Percentiles rank a stretch among this genome's conserved stretches.
Conservation (phyloP, 2,888 invertebrate species). For the Eucera pruinosa region DNA sequence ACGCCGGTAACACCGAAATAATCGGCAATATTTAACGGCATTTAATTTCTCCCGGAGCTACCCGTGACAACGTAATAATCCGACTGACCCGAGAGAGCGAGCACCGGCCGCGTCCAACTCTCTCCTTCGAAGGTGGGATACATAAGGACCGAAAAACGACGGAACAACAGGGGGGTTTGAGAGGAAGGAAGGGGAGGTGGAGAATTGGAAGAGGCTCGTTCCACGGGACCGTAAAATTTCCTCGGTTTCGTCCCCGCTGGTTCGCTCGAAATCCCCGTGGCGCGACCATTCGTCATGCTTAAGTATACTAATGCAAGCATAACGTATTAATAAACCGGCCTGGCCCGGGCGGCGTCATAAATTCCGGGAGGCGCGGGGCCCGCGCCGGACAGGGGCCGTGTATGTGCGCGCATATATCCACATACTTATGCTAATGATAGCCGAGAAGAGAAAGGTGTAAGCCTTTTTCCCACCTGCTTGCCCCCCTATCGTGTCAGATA, state of each 20-base stretch:
- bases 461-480: slow-evolving; percentile 79
- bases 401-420: slow-evolving; percentile 69
- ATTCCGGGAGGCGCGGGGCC: slow-evolving; percentile 72
- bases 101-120: neutral
- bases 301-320: slow-evolving; percentile 83
- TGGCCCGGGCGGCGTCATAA: slow-evolving; percentile 74
- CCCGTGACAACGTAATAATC: slow-evolving; percentile 64
- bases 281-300: slow-evolving; percentile 83
- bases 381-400: slow-evolving; percentile 57
- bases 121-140: slow-evolving; percentile 2
- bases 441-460: slow-evolving; percentile 76
- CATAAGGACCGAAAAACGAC: neutral
- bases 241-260: slow-evolving; percentile 43
- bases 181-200: neutral
- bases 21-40: slow-evolving; percentile 62
- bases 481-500: slow-evolving; percentile 61
- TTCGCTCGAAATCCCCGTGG: slow-evolving; percentile 75
- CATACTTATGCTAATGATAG: slow-evolving; percentile 80
- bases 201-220: slow-evolving; percentile 39
- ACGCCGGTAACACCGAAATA: slow-evolving; percentile 59
- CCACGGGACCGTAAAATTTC: slow-evolving; percentile 64
- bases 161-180: neutral
- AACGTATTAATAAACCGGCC: slow-evolving; percentile 83
- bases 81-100: slow-evolving; percentile 25
- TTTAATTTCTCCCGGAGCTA: slow-evolving; percentile 56